Percentiles rank a stretch among this genome's conserved stretches.
These are phyloP conservation scores for Indicator indicator DNA, from an alignment of 2,113 vertebrate species.

Conservation along the genomic window DNA sequence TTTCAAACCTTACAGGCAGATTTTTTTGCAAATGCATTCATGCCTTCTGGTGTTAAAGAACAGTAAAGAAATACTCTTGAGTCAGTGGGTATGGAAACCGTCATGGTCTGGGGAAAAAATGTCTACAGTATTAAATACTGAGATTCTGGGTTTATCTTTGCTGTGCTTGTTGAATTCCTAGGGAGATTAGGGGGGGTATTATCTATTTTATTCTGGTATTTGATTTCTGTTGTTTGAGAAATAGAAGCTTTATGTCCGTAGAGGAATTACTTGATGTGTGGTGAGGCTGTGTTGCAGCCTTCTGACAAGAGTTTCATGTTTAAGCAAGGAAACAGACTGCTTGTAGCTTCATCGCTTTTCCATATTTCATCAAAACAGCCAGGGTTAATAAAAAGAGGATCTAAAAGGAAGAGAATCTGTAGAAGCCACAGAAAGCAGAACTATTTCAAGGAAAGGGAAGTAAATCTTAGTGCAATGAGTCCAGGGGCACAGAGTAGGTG, in stretches of 20 bases:
- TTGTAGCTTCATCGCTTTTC: not conserved
- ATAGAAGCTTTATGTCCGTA: not conserved
- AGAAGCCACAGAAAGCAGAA: not conserved
- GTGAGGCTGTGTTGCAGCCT: not conserved
- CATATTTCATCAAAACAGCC: not conserved
- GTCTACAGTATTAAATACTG: not conserved
- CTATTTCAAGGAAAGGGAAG: not conserved
- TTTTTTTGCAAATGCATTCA: slow-evolving; percentile 34
- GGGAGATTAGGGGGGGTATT: not conserved
- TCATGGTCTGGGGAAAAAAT: not conserved
- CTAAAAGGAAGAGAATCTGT: not conserved
- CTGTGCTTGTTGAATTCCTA: not conserved
- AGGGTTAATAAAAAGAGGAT: not conserved
- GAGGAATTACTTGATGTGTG: not conserved
- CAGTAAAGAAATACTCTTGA: not conserved
- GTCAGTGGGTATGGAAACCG: not conserved
- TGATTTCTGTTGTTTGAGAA: not conserved
- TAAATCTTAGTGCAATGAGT: not conserved
- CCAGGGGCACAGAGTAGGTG: not conserved
- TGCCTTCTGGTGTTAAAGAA: slow-evolving; percentile 26
- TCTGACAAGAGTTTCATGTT: not conserved
- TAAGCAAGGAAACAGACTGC: not conserved
- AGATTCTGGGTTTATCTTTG: not conserved
- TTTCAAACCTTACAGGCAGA: slow-evolving; percentile 1
- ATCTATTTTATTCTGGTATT: not conserved